A percentile compares a stretch with the other conserved stretches of the same genome.
Evolutionary conservation across 2,888 invertebrate species (phyloP).

Genomic region (Caenorhabditis sp.): DNA sequence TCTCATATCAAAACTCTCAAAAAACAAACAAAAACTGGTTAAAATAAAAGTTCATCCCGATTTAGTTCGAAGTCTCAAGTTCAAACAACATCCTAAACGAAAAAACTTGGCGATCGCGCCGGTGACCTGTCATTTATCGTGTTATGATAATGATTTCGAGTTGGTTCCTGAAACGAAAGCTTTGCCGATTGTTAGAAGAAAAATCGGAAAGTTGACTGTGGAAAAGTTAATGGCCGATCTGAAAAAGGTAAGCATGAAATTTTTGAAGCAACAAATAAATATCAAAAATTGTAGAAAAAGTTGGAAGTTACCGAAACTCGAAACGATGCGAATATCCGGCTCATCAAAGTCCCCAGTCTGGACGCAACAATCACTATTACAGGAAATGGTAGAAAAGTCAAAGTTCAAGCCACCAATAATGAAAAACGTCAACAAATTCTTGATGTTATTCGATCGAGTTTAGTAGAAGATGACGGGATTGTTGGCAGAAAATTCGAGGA

Average conservation of each 20-base stretch:
- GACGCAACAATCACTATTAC: slow-evolving; percentile 12
- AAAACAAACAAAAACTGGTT: slow-evolving; percentile 15
- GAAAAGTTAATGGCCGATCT: slow-evolving; percentile 15
- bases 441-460: slow-evolving; percentile 2
- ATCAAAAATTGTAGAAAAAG: not conserved
- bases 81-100: slow-evolving; percentile 30
- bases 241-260: not conserved
- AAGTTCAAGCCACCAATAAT: slow-evolving; percentile 10
- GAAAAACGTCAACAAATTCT: slow-evolving; percentile 9
- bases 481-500: slow-evolving; percentile 4
- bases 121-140: slow-evolving; percentile 54
- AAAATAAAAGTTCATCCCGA: slow-evolving; percentile 41
- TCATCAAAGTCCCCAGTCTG: not conserved
- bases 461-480: slow-evolving; percentile 21
- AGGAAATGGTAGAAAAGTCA: slow-evolving; percentile 2
- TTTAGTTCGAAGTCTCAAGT: slow-evolving; percentile 26
- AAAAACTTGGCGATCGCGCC: slow-evolving; percentile 44
- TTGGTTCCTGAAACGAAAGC: slow-evolving; percentile 10
- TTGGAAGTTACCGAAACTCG: not conserved
- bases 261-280: not conserved
- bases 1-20: slow-evolving; percentile 16
- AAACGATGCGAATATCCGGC: not conserved
- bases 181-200: not conserved
- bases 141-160: slow-evolving; percentile 59
- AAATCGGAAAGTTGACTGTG: slow-evolving; percentile 11